Evolutionary conservation across 2,797 vertebrate species (phyloP).

Genomic region (Mallotus villosus): DNA sequence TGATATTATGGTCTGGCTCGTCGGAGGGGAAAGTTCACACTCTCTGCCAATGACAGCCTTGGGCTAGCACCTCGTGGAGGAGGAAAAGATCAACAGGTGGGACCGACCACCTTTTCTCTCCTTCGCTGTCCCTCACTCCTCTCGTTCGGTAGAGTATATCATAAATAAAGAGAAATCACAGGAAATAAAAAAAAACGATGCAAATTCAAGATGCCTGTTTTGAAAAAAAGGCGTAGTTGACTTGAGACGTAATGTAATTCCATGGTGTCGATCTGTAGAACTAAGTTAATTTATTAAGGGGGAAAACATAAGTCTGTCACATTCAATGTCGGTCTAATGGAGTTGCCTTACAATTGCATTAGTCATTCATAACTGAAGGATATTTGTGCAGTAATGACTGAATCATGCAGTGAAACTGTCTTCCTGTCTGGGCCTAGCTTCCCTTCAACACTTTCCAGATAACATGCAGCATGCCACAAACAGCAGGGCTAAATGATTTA

Average conservation of each 20-base stretch:
- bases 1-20: not conserved
- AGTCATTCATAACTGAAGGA: not conserved
- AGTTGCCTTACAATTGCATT: no score
- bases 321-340: no score
- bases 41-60: constrained; percentile 29
- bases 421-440: not conserved
- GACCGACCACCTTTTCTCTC: constrained; percentile 12
- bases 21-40: not conserved
- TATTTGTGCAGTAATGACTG: not conserved
- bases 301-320: no score
- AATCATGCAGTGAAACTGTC: not conserved
- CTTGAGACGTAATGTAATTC: not conserved
- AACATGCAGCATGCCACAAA: constrained; percentile 12
- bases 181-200: not conserved
- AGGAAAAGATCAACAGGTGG: constrained; percentile 40
- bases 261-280: not conserved
- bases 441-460: not conserved
- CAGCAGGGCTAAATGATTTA: not conserved
- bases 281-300: not conserved
- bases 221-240: not conserved
- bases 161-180: not conserved
- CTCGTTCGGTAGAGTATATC: not conserved
- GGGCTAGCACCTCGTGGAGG: constrained; percentile 41
- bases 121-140: constrained; percentile 17
- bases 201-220: not conserved